Base-by-base conservation (phyloP, 2,113 vertebrate species). In the Hyaena hyaena region DNA sequence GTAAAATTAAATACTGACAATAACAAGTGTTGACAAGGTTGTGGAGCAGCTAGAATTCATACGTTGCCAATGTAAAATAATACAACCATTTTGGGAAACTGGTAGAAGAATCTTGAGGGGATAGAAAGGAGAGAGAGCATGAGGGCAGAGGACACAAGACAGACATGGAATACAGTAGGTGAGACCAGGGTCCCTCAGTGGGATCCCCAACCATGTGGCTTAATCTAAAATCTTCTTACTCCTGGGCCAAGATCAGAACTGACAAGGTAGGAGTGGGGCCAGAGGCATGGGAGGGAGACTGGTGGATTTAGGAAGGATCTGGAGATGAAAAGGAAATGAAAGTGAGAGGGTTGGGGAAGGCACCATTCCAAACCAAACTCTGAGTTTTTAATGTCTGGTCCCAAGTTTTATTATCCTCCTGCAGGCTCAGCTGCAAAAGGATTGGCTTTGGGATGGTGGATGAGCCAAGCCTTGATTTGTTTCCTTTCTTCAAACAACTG, bases 271-370 rank as follows among this genome's bases (percentile, higher is more conserved):
- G 10, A 66, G 24, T 45, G 7, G 10, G 61, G 24, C 16, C 9
- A 11, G 39, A 7, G 12, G 23, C 61, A 16, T 45, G 33, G 76
- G 55, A 76, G 35, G 39, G 8, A 82, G 55, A 31, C 39, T 26
- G 58, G 33, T 35, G 17, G 3, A 7, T 31, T 63, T 35, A 53
- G 26, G 53, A 86, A 65, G 85, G 6, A 43, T 69, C 26, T 68
- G 58, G 39, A 81, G 88, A 90, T 69, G 33, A 35, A 86, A 68
- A 93, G 61, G 39, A 93, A 85, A 68, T 12, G 21, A n/a, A 66
- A 85, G 28, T 81, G 55, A 88, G 76, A 90, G 61, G 63, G n/a
- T 4, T 35, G 88, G 43, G 39, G 84, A 43, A 86, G n/a, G 66
- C 45, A 39, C 3, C 6, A 2, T 74, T 66, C 95, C 68, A 74